phyloP scores from a whole-genome alignment of 2,888 invertebrate species.

The Microctonus brassicae region DNA sequence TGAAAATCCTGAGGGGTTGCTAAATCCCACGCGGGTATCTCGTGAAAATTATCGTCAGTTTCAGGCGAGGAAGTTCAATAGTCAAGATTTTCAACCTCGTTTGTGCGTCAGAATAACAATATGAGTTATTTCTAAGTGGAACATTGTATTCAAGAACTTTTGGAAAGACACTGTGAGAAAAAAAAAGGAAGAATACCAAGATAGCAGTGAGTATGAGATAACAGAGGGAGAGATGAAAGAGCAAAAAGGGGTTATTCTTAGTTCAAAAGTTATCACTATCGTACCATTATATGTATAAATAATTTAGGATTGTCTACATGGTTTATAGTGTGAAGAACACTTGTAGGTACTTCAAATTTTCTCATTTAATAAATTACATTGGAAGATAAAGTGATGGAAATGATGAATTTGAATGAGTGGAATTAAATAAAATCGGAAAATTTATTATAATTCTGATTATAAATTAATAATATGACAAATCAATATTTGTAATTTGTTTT shows the following conservation, averaged over 20 bases:
- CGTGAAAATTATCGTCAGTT: slow-evolving; percentile 62
- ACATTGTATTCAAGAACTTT: slow-evolving; percentile 26
- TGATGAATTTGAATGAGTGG: too few species aligned
- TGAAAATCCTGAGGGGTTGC: slow-evolving; percentile 41
- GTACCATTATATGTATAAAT: neutral
- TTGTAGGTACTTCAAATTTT: slow-evolving; percentile 45
- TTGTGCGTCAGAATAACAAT: slow-evolving; percentile 30
- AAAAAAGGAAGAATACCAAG: slow-evolving; percentile 14
- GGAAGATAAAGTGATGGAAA: too few species aligned
- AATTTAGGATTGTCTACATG: slow-evolving; percentile 50
- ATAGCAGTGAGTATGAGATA: neutral
- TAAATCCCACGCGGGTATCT: slow-evolving; percentile 13
- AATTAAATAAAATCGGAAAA: neutral
- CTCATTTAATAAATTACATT: too few species aligned
- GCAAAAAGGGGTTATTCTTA: slow-evolving; percentile 54
- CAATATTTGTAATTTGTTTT: neutral
- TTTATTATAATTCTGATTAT: neutral
- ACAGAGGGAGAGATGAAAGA: slow-evolving; percentile 10
- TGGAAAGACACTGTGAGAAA: slow-evolving; percentile 27
- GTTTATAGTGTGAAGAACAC: slow-evolving; percentile 59
- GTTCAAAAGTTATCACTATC: slow-evolving; percentile 55
- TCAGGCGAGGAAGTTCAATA: slow-evolving; percentile 43
- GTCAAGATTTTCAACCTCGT: slow-evolving; percentile 41
- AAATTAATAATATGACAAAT: neutral
- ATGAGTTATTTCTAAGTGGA: slow-evolving; percentile 31